phyloP scores from a whole-genome alignment of 1,140 invertebrate species.

The Polypedilum pembai region DNA sequence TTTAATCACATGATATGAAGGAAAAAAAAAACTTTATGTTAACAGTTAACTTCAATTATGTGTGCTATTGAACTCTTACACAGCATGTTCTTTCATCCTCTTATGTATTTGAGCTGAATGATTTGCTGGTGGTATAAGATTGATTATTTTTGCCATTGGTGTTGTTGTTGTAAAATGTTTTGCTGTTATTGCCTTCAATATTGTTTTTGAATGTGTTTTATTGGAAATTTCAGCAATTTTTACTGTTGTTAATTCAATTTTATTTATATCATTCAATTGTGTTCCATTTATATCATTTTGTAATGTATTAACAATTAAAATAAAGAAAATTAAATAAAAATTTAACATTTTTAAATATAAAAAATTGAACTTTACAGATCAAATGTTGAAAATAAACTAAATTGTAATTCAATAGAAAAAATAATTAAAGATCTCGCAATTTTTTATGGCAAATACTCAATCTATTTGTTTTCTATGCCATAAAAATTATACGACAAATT shows the following conservation, averaged over 20 bases:
- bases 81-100: background rate
- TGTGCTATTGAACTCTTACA: background rate
- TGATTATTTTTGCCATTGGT: background rate
- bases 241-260: background rate
- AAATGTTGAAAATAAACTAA: too few relatives aligned
- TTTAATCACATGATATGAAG: background rate
- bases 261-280: too few relatives aligned
- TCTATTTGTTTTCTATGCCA: too few relatives aligned
- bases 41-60: background rate
- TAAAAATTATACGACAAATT: too few relatives aligned
- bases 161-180: background rate
- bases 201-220: background rate
- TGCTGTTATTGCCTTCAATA: background rate
- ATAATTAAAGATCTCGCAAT: too few relatives aligned
- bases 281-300: too few relatives aligned
- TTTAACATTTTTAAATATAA: too few relatives aligned
- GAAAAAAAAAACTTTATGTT: background rate
- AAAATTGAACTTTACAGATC: too few relatives aligned
- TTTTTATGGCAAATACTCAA: too few relatives aligned
- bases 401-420: too few relatives aligned
- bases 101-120: background rate
- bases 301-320: too few relatives aligned
- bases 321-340: too few relatives aligned
- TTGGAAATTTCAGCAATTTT: conserved; percentile 4
- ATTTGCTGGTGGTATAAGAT: background rate